phyloP scores from a whole-genome alignment of 2,113 vertebrate species.

The Platysternon megacephalum region DNA sequence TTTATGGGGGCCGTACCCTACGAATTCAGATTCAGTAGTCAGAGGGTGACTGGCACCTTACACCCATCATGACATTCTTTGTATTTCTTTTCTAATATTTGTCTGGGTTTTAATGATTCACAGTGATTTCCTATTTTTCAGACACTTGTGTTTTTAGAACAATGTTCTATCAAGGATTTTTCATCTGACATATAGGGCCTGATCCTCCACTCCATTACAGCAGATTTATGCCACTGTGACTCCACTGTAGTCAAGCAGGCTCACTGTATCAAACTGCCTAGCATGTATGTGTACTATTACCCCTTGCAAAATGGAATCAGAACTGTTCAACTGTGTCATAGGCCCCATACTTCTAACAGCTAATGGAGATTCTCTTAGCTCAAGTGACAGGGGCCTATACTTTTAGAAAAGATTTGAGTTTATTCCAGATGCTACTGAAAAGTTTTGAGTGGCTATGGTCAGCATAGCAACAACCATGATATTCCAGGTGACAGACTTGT shows the following conservation, averaged over 20 bases:
- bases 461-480: neutral
- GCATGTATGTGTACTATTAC: conserved; percentile 10
- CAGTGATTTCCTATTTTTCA: neutral
- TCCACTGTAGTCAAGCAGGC: neutral
- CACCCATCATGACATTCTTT: neutral
- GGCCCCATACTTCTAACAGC: conserved; percentile 17
- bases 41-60: neutral
- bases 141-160: neutral
- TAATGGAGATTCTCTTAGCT: conserved; percentile 13
- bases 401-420: neutral
- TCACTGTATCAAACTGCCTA: neutral
- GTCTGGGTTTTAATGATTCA: neutral
- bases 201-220: neutral
- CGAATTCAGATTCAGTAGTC: neutral
- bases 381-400: neutral
- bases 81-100: neutral
- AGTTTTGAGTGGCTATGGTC: neutral
- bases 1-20: neutral
- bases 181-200: neutral
- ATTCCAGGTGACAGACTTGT: neutral
- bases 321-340: conserved; percentile 28
- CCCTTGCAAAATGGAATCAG: conserved; percentile 44
- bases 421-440: conserved; percentile 11
- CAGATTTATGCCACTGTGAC: neutral
- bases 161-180: neutral